A percentile compares a stretch with the other conserved stretches of the same genome.
Evolutionary conservation across 2,797 vertebrate species (phyloP).

Genomic region (Atherinosoma microstoma): DNA sequence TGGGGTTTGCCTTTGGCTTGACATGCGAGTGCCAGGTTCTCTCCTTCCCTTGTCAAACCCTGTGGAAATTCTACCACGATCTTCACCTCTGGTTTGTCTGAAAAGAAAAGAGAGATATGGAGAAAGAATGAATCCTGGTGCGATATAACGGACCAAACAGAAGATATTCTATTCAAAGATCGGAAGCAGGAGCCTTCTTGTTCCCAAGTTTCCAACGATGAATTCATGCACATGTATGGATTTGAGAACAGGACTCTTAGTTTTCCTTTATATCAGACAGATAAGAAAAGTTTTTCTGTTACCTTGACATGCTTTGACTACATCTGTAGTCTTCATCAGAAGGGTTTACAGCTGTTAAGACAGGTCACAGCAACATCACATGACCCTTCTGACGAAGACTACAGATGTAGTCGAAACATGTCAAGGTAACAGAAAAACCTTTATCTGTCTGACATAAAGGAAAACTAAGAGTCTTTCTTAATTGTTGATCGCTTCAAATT

Average conservation of each 20-base stretch:
- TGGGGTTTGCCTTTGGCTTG: slow-evolving; percentile 93
- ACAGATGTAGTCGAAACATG: no score
- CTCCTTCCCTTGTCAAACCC: slow-evolving; percentile 95
- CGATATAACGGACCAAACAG: not conserved
- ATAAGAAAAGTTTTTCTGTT: no score
- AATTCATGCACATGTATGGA: not conserved
- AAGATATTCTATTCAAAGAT: not conserved
- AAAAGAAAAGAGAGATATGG: slow-evolving; percentile 34
- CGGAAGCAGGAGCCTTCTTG: not conserved
- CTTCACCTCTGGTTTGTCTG: slow-evolving; percentile 98
- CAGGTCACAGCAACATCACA: no score
- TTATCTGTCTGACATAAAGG: no score
- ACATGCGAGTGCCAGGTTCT: slow-evolving; percentile 93
- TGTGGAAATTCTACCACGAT: slow-evolving; percentile 93
- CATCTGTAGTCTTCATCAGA: no score
- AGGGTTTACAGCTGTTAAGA: no score
- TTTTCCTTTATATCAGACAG: no score
- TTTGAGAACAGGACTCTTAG: not conserved
- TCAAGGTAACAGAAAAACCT: no score
- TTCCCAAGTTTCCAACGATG: not conserved
- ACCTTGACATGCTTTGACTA: no score
- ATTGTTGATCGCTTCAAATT: not conserved
- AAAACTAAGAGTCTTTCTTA: no score
- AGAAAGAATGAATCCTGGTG: not conserved
- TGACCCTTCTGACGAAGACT: no score